These are phyloP conservation scores for Sebastes iracundus DNA, from an alignment of 2,797 vertebrate genomes.

Conservation along the genomic window DNA sequence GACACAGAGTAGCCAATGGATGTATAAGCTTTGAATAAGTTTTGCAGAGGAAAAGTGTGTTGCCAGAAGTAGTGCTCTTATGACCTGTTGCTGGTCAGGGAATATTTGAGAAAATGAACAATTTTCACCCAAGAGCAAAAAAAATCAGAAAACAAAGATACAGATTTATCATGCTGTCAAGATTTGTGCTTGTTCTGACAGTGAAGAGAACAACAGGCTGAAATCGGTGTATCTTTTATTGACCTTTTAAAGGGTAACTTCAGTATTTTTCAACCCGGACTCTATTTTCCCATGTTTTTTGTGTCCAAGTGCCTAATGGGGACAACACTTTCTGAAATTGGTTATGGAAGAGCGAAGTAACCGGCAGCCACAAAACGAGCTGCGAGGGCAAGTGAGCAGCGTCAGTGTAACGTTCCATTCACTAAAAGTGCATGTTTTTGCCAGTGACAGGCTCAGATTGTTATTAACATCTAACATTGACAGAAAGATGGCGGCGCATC, in stretches of 20 bases:
- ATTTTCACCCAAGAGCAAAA: slow-evolving; percentile 1
- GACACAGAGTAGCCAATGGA: not conserved
- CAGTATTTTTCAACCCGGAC: not conserved
- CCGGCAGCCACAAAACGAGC: not conserved
- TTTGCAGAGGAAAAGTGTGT: not conserved
- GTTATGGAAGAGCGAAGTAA: not conserved
- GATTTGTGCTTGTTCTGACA: not conserved
- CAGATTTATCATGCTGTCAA: not conserved
- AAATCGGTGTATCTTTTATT: not conserved
- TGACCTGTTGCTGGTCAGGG: slow-evolving; percentile 7
- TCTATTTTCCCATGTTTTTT: not conserved
- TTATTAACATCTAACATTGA: too few relatives aligned
- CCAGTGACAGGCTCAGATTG: too few relatives aligned
- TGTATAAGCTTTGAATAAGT: not conserved
- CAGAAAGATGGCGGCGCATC: too few relatives aligned
- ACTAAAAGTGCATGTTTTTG: not conserved
- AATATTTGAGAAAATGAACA: not conserved
- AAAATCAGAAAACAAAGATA: not conserved
- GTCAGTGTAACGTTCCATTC: not conserved
- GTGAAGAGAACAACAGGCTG: slow-evolving; percentile 1
- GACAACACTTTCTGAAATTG: not conserved
- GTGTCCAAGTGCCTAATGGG: not conserved
- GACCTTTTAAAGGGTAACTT: not conserved
- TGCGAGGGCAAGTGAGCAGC: not conserved
- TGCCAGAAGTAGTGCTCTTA: not conserved